Conservation (phyloP, 2,888 invertebrate species). For the Drosophila planitibia region DNA sequence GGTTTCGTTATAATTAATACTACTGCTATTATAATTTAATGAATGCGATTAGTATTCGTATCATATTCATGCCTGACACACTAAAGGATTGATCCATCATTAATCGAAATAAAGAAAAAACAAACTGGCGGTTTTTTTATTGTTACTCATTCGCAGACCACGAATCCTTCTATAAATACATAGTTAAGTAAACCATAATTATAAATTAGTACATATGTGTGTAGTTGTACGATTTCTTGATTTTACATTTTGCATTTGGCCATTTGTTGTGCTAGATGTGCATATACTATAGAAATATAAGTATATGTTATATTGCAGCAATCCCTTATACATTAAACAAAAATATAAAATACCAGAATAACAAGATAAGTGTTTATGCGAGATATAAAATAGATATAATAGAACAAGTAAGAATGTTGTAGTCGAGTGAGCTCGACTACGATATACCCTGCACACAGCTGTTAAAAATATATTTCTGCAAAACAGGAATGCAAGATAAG, state of each 20-base stretch:
- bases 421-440: no score
- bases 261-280: conserved; percentile 29
- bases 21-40: background rate
- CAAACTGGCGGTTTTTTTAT: conserved; percentile 6
- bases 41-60: background rate
- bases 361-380: background rate
- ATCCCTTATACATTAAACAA: conserved; percentile 23
- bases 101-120: background rate
- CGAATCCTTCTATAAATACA: conserved; percentile 4
- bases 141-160: conserved; percentile 29
- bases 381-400: background rate
- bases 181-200: background rate
- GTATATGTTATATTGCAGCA: background rate
- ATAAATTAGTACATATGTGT: conserved; percentile 3
- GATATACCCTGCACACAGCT: no score
- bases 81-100: conserved; percentile 2
- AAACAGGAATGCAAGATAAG: no score
- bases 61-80: background rate
- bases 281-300: background rate
- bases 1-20: conserved; percentile 20
- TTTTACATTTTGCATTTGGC: conserved; percentile 13
- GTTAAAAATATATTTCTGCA: no score
- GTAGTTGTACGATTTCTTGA: conserved; percentile 16
- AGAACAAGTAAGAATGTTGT: background rate
- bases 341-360: conserved; percentile 8